A percentile compares a stretch with the other conserved stretches of the same genome.
These are phyloP conservation scores for Camponotus pennsylvanicus DNA, from an alignment of 1,140 invertebrate genomes.

Conservation along the genomic window DNA sequence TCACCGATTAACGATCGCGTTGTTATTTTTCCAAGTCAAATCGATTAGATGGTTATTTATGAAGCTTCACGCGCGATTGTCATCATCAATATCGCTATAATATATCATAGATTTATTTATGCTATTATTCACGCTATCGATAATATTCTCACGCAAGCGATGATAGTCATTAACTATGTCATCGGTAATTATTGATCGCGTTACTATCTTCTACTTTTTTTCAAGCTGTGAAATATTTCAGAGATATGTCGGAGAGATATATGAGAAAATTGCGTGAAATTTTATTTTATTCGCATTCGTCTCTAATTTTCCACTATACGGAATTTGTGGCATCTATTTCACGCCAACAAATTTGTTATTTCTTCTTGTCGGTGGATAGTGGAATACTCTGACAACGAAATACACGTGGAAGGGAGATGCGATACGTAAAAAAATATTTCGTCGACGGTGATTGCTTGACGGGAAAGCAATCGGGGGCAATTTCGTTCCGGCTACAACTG, in stretches of 20 bases:
- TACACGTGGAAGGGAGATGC: background rate
- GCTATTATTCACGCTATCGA: background rate
- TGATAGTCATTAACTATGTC: slow-evolving; percentile 16
- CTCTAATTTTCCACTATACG: slow-evolving; percentile 44
- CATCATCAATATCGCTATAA: background rate
- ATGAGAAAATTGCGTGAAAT: background rate
- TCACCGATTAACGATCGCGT: slow-evolving; percentile 22
- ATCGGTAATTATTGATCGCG: slow-evolving; percentile 12
- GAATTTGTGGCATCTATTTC: slow-evolving; percentile 30
- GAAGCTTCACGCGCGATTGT: slow-evolving; percentile 4
- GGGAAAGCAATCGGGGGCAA: slow-evolving; percentile 73
- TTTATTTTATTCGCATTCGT: background rate
- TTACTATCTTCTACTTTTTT: background rate
- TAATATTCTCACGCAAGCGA: slow-evolving; percentile 10
- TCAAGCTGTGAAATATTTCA: background rate
- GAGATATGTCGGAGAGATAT: background rate
- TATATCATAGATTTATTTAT: slow-evolving; percentile 30
- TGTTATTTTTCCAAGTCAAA: slow-evolving; percentile 28
- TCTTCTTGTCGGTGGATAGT: slow-evolving; percentile 8
- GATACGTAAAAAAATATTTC: slow-evolving; percentile 65
- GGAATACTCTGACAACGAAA: background rate
- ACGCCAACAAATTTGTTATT: slow-evolving; percentile 35
- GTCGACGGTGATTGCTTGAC: slow-evolving; percentile 58
- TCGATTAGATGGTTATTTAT: slow-evolving; percentile 33
- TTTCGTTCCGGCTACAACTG: slow-evolving; percentile 69